Evolutionary conservation across 2,888 invertebrate genomes (phyloP).

Genomic region (Julus scanicus): DNA sequence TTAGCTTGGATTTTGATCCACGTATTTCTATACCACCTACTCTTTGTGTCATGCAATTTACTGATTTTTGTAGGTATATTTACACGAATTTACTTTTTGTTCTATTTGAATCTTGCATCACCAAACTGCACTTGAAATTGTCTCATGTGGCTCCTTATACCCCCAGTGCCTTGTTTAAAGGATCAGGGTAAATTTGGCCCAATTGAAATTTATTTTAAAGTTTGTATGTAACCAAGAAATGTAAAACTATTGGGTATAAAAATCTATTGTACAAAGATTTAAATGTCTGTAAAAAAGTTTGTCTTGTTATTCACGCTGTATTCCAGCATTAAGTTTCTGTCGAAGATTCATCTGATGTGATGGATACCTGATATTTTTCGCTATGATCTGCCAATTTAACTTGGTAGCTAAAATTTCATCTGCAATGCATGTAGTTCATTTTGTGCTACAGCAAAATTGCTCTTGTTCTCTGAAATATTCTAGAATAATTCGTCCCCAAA

Average conservation of each 20-base stretch:
- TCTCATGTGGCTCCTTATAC: not conserved
- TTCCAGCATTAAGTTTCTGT: too few species aligned
- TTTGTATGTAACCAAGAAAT: slow-evolving; percentile 3
- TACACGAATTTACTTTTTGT: not conserved
- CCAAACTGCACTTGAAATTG: not conserved
- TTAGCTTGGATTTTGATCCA: not conserved
- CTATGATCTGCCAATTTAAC: too few species aligned
- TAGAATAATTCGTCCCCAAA: too few species aligned
- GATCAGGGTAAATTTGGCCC: not conserved
- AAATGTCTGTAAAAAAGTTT: not conserved
- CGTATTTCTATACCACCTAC: not conserved
- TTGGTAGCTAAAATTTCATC: too few species aligned
- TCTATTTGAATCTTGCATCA: not conserved
- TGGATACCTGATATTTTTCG: too few species aligned
- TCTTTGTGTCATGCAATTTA: slow-evolving; percentile 11
- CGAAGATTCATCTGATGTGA: too few species aligned
- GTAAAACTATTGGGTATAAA: not conserved
- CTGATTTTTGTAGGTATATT: not conserved
- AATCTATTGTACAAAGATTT: not conserved
- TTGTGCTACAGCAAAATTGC: too few species aligned
- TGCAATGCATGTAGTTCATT: too few species aligned
- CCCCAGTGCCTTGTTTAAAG: not conserved
- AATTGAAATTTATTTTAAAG: not conserved
- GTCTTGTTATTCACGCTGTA: too few species aligned
- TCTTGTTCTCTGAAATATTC: too few species aligned